Base-by-base conservation (phyloP, 2,113 vertebrate genomes). In the Scomber japonicus region DNA sequence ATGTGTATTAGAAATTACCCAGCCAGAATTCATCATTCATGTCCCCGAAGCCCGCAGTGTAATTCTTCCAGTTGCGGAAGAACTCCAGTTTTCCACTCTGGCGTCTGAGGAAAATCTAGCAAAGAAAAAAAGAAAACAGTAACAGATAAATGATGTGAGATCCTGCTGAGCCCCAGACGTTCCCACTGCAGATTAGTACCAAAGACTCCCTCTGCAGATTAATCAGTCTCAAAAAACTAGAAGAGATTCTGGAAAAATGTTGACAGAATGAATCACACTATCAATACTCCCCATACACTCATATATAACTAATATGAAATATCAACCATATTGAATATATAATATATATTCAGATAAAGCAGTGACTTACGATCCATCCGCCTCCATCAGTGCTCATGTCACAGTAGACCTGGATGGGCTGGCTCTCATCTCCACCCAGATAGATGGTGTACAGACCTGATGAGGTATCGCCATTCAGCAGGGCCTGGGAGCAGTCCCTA, bases 1-100 rank as follows among this genome's bases (percentile, higher is more conserved):
- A 12, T 46, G 17, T 61, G 66, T 48, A n/a, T 2, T n/a, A 21
- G 46, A 70, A 62, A 59, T 81, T 94, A 98, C 98, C 98, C 11
- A 99, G 94, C 97, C 98, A 99, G 95, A 99, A 99, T 91, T 99
- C 98, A 79, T 97, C 97, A 1, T 90, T 95, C 87, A 93, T 96
- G 90, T 99, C 96, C 46, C 98, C 98, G 71, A 99, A 99, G 2
- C 97, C 98, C 65, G 89, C 90, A 1, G 96, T 94, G 0, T 99
- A 99, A 71, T 96, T 95, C 89, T 95, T 99, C 98, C 98, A 99
- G 94, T 99, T 97, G 75, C 87, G 94, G 90, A 98, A 99, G 94
- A 99, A 99, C 81, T 99, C 96, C 46, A 97, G 89, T 54, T 72
- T 95, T 6, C 98, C 98, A 0, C 97, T 97, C 82, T 97, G 96